Evolutionary conservation across 2,113 vertebrate species (phyloP).

Genomic region (Cathartes aura): DNA sequence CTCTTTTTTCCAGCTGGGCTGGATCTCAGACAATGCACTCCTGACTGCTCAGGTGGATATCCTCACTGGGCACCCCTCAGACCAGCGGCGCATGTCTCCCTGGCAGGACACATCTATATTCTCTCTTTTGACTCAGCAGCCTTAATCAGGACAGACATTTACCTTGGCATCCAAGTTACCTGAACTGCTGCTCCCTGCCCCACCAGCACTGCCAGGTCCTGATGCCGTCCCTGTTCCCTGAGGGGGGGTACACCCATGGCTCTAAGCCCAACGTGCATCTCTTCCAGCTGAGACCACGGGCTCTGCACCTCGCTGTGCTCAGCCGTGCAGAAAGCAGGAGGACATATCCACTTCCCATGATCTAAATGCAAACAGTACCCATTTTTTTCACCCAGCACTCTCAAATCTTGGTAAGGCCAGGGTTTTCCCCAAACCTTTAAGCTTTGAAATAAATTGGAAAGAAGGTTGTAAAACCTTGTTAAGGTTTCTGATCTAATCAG

Average conservation of each 20-base stretch:
- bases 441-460: neutral
- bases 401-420: neutral
- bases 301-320: neutral
- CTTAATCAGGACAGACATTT: neutral
- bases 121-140: neutral
- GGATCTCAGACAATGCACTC: neutral
- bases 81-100: neutral
- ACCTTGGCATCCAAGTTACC: neutral
- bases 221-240: neutral
- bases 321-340: neutral
- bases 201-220: neutral
- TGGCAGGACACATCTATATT: neutral
- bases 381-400: neutral
- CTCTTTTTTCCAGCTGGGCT: neutral
- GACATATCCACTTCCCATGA: accelerated
- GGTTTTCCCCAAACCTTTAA: neutral
- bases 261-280: neutral
- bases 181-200: neutral
- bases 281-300: neutral
- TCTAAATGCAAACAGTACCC: neutral
- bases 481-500: neutral
- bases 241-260: neutral
- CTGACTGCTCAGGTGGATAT: too few species aligned
- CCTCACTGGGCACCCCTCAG: neutral
- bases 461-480: neutral